A percentile compares a stretch with the other conserved stretches of the same genome.
phyloP scores from a whole-genome alignment of 1,140 invertebrate genomes.

The Thaumetopoea pityocampa region DNA sequence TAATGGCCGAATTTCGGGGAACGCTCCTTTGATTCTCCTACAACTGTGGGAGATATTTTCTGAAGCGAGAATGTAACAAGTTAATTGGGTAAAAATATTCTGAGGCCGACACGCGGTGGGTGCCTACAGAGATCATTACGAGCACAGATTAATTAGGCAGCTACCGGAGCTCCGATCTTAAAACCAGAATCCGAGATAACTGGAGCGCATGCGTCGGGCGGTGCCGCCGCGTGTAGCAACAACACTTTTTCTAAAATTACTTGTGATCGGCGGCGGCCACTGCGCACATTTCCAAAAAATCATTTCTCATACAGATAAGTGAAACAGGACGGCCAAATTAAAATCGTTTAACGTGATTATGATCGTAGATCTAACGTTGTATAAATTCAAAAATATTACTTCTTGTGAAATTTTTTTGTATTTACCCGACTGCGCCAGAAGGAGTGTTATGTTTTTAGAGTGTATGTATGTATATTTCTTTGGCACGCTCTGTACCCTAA shows the following conservation, averaged over 20 bases:
- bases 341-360: too few species aligned
- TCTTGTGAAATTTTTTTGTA: too few species aligned
- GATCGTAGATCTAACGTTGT: too few species aligned
- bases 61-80: constrained; percentile 72
- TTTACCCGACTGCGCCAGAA: too few species aligned
- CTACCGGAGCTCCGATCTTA: constrained; percentile 24
- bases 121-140: constrained; percentile 44
- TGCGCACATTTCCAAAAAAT: too few species aligned
- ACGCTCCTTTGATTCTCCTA: constrained; percentile 47
- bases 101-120: constrained; percentile 38
- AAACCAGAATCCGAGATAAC: constrained; percentile 21
- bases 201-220: constrained; percentile 8
- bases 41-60: constrained; percentile 54
- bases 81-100: constrained; percentile 68
- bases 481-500: too few species aligned
- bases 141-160: constrained; percentile 48
- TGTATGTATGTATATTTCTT: too few species aligned
- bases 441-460: too few species aligned
- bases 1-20: constrained; percentile 67
- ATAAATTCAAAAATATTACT: too few species aligned
- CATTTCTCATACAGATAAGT: too few species aligned
- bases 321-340: too few species aligned
- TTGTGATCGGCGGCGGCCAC: too few species aligned
- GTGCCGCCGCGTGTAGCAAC: constrained; percentile 13
- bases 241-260: constrained; percentile 12